These are phyloP conservation scores for Strix aluco DNA, from an alignment of 2,113 vertebrate genomes.

Conservation along the genomic window DNA sequence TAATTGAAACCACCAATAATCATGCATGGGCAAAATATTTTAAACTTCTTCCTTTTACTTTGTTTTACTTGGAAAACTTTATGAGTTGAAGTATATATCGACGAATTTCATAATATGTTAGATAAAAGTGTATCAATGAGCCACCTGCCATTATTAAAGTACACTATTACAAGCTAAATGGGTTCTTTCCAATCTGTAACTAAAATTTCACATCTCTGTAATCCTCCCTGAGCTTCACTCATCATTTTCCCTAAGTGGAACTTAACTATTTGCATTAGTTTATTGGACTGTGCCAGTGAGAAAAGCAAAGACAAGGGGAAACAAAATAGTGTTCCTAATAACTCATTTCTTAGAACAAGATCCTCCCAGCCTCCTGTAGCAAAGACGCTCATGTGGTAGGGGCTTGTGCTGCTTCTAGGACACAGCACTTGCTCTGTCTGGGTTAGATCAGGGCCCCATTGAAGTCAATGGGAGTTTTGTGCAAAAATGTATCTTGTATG, in stretches of 20 bases:
- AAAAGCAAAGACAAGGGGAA: background rate
- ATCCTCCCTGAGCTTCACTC: background rate
- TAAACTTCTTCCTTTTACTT: background rate
- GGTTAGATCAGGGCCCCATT: background rate
- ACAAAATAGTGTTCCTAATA: background rate
- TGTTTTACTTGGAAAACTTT: background rate
- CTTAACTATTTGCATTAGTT: background rate
- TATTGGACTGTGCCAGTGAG: background rate
- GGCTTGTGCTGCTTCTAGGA: background rate
- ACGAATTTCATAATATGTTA: background rate
- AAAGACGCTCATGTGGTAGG: background rate
- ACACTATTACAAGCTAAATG: background rate
- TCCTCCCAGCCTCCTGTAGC: background rate
- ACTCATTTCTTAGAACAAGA: background rate
- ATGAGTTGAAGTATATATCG: background rate
- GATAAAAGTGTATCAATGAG: background rate
- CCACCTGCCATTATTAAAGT: background rate
- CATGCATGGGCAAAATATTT: background rate
- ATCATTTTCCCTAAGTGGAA: background rate
- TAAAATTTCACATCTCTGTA: background rate
- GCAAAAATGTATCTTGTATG: background rate
- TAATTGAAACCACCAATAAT: background rate
- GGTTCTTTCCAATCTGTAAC: background rate
- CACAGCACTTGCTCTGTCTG: constrained; percentile 3
- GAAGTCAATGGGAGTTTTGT: constrained; percentile 36